Conservation (phyloP, 2,888 invertebrate species). For the Cheilosia scutellata region DNA sequence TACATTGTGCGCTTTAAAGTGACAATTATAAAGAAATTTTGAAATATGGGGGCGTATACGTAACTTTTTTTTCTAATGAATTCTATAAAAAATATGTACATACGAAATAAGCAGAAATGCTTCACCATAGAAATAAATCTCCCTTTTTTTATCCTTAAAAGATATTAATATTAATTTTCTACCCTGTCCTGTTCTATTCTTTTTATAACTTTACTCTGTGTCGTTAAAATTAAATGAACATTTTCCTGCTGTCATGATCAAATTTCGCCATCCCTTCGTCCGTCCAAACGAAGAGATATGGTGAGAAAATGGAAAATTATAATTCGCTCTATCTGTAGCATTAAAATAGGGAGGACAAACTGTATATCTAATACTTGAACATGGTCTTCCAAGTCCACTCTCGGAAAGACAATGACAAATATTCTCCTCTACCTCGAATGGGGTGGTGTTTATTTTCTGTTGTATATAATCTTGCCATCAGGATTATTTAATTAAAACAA, state of each 20-base stretch:
- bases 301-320: slow-evolving; percentile 2
- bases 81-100: too few relatives aligned
- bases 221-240: slow-evolving; percentile 44
- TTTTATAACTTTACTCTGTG: background rate
- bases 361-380: background rate
- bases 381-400: background rate
- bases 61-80: background rate
- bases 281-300: background rate
- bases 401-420: background rate
- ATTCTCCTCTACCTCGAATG: background rate
- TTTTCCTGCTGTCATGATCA: slow-evolving; percentile 35
- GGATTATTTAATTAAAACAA: slow-evolving; percentile 47
- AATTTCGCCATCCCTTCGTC: slow-evolving; percentile 5
- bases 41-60: slow-evolving; percentile 5
- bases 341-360: background rate
- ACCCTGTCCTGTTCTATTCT: background rate
- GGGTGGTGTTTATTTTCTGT: slow-evolving; percentile 3
- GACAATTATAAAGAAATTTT: too few relatives aligned
- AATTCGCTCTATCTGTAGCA: background rate
- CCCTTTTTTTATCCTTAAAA: slow-evolving; percentile 30
- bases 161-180: slow-evolving; percentile 5
- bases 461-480: slow-evolving; percentile 24
- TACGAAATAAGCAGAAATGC: slow-evolving; percentile 8
- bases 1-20: too few relatives aligned
- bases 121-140: slow-evolving; percentile 12